A percentile compares a stretch with the other conserved stretches of the same genome.
Conservation (phyloP, 2,888 invertebrate genomes). For the Phalera bucephala region DNA sequence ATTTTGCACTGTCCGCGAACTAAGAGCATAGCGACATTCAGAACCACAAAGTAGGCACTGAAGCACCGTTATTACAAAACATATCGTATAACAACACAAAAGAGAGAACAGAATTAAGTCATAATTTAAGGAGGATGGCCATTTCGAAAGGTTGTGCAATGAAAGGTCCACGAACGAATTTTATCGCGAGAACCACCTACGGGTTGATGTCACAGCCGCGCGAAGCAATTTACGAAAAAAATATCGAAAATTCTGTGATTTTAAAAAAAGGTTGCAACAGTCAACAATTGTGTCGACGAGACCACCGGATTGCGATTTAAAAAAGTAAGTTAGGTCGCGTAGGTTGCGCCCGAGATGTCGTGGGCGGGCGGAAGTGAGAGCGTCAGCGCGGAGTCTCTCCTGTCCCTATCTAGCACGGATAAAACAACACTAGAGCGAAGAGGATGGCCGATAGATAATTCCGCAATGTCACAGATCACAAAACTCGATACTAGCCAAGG, state of each 20-base stretch:
- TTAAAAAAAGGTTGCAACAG: slow-evolving; percentile 35
- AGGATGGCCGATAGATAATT: slow-evolving; percentile 55
- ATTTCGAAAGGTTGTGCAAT: slow-evolving; percentile 68
- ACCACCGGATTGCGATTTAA: slow-evolving; percentile 69
- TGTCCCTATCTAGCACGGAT: slow-evolving; percentile 66
- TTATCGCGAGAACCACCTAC: slow-evolving; percentile 71
- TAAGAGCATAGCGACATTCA: slow-evolving; percentile 38
- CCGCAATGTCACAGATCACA: slow-evolving; percentile 72
- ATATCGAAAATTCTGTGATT: slow-evolving; percentile 31
- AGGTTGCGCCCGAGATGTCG: slow-evolving; percentile 60
- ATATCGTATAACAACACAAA: slow-evolving; percentile 62
- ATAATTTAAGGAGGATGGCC: slow-evolving; percentile 71
- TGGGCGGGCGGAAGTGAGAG: slow-evolving; percentile 83
- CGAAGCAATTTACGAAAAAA: slow-evolving; percentile 38
- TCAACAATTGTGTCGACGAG: slow-evolving; percentile 53
- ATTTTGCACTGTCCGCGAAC: slow-evolving; percentile 23
- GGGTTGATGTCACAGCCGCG: slow-evolving; percentile 62
- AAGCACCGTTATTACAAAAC: slow-evolving; percentile 60
- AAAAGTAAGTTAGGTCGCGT: slow-evolving; percentile 68
- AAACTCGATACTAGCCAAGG: slow-evolving; percentile 59
- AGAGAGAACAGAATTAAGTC: slow-evolving; percentile 73
- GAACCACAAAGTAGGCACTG: slow-evolving; percentile 46
- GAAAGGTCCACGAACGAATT: slow-evolving; percentile 49
- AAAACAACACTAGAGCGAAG: slow-evolving; percentile 44
- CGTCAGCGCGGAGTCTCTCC: slow-evolving; percentile 53